Percentiles rank a stretch among this genome's conserved stretches.
Evolutionary conservation across 2,888 invertebrate genomes (phyloP).

Genomic region (Parnassius orleans): DNA sequence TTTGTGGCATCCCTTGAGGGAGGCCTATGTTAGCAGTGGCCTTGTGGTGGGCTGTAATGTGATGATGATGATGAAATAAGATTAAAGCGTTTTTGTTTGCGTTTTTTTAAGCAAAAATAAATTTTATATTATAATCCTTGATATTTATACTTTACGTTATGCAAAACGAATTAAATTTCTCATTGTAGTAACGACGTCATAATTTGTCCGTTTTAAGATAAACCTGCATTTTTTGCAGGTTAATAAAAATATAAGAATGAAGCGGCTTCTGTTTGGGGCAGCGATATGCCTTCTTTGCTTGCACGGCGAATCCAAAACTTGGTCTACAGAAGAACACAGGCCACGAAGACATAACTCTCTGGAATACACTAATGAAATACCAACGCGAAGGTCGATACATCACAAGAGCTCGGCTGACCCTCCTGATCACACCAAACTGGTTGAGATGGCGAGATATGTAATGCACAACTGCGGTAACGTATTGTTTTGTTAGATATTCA

Average conservation of each 20-base stretch:
- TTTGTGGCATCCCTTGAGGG: no score
- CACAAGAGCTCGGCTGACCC: slow-evolving; percentile 52
- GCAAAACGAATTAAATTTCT: no score
- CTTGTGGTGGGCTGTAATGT: no score
- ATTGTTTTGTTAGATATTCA: slow-evolving; percentile 1
- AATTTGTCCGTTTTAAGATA: no score
- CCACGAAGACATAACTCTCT: slow-evolving; percentile 10
- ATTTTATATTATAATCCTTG: no score
- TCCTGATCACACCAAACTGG: slow-evolving; percentile 82
- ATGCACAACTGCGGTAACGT: slow-evolving; percentile 84
- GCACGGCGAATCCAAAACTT: slow-evolving; percentile 33
- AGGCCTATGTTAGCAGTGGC: no score
- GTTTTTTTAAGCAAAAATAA: no score
- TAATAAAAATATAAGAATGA: slow-evolving; percentile 22
- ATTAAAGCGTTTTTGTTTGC: no score
- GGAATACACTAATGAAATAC: slow-evolving; percentile 49
- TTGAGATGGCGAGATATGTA: slow-evolving; percentile 87
- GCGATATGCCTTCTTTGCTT: slow-evolving; percentile 32
- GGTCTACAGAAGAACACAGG: slow-evolving; percentile 16
- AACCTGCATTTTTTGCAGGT: slow-evolving; percentile 15
- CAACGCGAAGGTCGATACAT: slow-evolving; percentile 31
- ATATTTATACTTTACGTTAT: no score
- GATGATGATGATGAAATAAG: no score
- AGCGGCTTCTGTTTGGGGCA: slow-evolving; percentile 34
- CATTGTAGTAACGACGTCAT: no score